Percentiles rank a stretch among this genome's conserved stretches.
Conservation (phyloP, 2,797 vertebrate genomes). For the Manis crassicaudata region DNA sequence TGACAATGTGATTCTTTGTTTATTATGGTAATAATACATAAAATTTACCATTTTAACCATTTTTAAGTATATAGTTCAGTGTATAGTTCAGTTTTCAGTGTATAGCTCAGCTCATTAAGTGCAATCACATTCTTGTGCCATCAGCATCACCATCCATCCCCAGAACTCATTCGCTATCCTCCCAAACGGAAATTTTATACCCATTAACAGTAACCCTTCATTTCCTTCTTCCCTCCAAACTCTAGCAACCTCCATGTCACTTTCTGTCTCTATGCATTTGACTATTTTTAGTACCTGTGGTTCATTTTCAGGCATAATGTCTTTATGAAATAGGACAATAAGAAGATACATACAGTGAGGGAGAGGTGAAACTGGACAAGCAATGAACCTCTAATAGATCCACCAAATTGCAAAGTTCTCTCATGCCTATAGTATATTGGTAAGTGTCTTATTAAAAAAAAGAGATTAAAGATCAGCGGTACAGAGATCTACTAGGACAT, state of each 20-base stretch:
- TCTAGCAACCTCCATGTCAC: background rate
- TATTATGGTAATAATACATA: background rate
- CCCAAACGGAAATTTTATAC: background rate
- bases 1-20: background rate
- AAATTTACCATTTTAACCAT: background rate
- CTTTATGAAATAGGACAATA: background rate
- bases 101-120: background rate
- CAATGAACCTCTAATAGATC: background rate
- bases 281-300: background rate
- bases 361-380: background rate
- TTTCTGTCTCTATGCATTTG: background rate
- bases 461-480: constrained; percentile 27
- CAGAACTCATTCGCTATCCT: background rate
- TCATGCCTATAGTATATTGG: constrained; percentile 65
- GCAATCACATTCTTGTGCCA: background rate
- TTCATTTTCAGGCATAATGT: background rate
- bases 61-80: background rate
- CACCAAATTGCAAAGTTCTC: constrained; percentile 62
- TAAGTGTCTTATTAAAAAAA: constrained; percentile 67
- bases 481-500: background rate
- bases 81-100: background rate
- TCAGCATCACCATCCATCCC: background rate
- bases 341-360: background rate
- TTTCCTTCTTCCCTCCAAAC: background rate
- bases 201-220: background rate